Evolutionary conservation across 2,113 vertebrate species (phyloP), one percentile per base, ranked within the genome.

Genomic region (Paralichthys olivaceus): DNA sequence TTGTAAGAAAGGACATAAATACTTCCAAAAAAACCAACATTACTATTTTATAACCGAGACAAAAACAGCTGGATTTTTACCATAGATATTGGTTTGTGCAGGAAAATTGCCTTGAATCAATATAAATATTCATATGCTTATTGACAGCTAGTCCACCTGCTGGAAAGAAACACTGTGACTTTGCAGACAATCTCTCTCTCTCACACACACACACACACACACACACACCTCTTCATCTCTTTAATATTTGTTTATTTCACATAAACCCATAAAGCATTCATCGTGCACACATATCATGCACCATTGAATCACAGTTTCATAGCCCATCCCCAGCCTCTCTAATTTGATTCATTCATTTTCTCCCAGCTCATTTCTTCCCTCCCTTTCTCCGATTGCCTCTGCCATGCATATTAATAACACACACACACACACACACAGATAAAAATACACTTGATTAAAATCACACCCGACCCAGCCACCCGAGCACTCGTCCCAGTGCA

Each of bases 361-460:
- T 77, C 74, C 73, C 51, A 58, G 69, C 84, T 88, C 81, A 80
- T 75, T 87, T 86, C 74, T 67, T 72, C 53, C 47, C 84, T 69
- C 69, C 65, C 72, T 72, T 67, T 69, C 75, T 82, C 65, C 55
- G 14, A 72, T 84, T 77, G 88, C 78, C 72, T 80, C 72, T 59
- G 81, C 84, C 76, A 64, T 83, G 88, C 85, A 87, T 92, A 88
- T 91, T 89, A 91, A 92, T 85, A 89, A 85, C 59, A 23, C 63
- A 45, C n/a, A n/a, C 72, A 20, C 73, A 79, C 87, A 84, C 58
- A n/a, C 62, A 45, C 72, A 20, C 74, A 78, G 84, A 89, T 79
- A 86, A 89, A 91, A 90, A 88, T 81, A 71, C 51, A 23, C 80
- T 83, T 87, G 90, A 93, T 92, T 91, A 87, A 86, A 90, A 91